A percentile compares a stretch with the other conserved stretches of the same genome.
Conservation (phyloP, 2,797 vertebrate species). For the Etheostoma nigrum region DNA sequence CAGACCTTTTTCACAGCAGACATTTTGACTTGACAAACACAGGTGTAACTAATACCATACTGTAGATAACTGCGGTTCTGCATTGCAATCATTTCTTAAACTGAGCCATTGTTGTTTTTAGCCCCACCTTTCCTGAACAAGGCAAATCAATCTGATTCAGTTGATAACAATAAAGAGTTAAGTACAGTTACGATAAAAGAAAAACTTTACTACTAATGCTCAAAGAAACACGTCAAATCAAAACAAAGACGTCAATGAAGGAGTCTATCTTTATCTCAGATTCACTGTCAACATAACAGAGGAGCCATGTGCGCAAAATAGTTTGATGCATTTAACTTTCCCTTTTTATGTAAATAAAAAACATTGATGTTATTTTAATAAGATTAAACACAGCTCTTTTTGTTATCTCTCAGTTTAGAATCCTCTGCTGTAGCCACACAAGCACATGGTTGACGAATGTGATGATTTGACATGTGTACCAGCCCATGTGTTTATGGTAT, state of each 20-base stretch:
- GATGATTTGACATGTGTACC: conserved; percentile 7
- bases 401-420: not conserved
- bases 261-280: conserved; percentile 3
- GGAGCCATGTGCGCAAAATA: not conserved
- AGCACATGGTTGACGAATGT: not conserved
- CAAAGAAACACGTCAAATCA: not conserved
- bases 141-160: conserved; percentile 13
- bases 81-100: conserved; percentile 20
- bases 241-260: conserved; percentile 1
- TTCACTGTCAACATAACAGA: not conserved
- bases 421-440: not conserved
- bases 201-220: not conserved
- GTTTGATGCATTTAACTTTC: not conserved
- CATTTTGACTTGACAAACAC: conserved; percentile 11
- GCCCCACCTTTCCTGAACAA: conserved; percentile 12
- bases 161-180: conserved; percentile 9
- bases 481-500: not conserved
- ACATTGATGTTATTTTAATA: not conserved
- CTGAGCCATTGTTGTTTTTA: not conserved
- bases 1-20: not conserved
- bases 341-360: not conserved
- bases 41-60: not conserved
- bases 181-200: not conserved
- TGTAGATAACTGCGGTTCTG: not conserved
- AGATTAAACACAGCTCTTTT: not conserved